Base-by-base conservation (phyloP, 1,140 invertebrate species). In the Scaptodrosophila lebanonensis region DNA sequence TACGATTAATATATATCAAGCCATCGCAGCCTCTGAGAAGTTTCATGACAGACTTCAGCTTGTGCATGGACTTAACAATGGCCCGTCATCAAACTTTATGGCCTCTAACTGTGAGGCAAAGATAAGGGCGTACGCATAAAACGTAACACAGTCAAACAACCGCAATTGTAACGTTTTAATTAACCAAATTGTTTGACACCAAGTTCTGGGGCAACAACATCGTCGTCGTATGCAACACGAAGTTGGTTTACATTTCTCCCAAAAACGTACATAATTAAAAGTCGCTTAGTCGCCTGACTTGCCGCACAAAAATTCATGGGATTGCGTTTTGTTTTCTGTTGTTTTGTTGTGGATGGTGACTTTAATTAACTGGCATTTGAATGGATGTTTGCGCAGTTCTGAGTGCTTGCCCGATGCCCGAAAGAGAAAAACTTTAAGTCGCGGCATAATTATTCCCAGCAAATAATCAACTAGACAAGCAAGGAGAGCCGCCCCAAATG, bases 121-220 rank as follows among this genome's bases (percentile, higher is more conserved):
- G 71, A 76, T 76, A 77, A 76, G 36, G 35, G 22, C 29, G 1
- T 36, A 30, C 47, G 51, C 42, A 35, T 33, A 30, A 11, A 47
- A 58, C 15, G 2, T 5, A 63, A 56, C 66, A 70, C 54, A 58
- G 62, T 73, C 82, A 66, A 75, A 60, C 65, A 69, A 82, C 61
- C 75, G 60, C 69, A 75, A 82, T 79, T 79, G 75, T 66, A 70
- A 43, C 69, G 60, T 82, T 82, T 82, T 82, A 82, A 82, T 82
- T 82, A 82, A 82, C 75, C 75, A 82, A 82, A 82, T 82, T 82
- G 75, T 69, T 57, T 61, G 61, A 44, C 15, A 9, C 30, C 44
- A 72, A 69, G 73, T 71, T 59, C 45, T 79, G 77, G 60, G 63
- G 60, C 40, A 66, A 54, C 61, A 38, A 43, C 38, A 22, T 30